Evolutionary conservation across 2,888 invertebrate species (phyloP).

Genomic region (Microplitis manilae): DNA sequence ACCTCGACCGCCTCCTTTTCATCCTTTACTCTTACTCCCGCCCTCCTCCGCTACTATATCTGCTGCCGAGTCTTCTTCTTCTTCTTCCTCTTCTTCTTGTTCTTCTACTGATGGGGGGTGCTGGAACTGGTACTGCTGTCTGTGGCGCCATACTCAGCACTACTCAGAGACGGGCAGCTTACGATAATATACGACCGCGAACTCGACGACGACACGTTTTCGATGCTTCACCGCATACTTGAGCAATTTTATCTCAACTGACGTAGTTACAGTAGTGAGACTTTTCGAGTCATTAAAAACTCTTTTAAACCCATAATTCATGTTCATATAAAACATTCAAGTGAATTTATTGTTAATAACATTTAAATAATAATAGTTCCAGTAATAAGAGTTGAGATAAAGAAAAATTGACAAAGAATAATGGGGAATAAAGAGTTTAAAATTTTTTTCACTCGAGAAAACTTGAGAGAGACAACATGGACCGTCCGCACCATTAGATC

Average conservation of each 20-base stretch:
- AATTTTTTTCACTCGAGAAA: not conserved
- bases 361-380: not conserved
- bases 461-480: constrained; percentile 1
- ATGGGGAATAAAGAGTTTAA: not conserved
- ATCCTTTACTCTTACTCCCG: not conserved
- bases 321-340: not conserved
- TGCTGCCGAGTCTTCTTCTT: not conserved
- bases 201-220: constrained; percentile 62
- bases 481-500: constrained; percentile 29
- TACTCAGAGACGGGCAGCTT: constrained; percentile 54
- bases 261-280: not conserved
- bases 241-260: constrained; percentile 55
- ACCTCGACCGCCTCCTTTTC: constrained; percentile 46
- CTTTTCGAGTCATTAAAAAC: not conserved
- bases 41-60: not conserved
- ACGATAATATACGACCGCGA: constrained; percentile 60
- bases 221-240: constrained; percentile 56
- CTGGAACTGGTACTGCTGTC: constrained; percentile 36
- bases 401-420: not conserved
- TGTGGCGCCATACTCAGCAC: constrained; percentile 54
- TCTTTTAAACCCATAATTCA: not conserved
- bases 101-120: constrained; percentile 40
- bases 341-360: not conserved
- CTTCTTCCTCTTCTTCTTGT: constrained; percentile 27
- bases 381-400: not conserved